Conservation (phyloP, 1,140 invertebrate species). For the Heliconius hewitsoni region DNA sequence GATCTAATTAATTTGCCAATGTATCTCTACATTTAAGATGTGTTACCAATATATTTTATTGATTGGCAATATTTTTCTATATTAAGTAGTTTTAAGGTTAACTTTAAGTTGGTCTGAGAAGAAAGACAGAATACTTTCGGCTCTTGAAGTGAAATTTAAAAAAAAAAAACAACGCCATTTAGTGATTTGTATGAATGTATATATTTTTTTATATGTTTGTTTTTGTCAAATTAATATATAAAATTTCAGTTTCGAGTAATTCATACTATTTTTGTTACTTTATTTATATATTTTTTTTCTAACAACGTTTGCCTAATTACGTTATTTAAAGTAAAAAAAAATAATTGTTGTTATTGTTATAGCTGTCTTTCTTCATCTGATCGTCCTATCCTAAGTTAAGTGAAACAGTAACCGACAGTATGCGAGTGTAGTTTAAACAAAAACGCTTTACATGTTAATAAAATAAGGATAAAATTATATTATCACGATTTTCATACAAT, state of each 20-base stretch:
- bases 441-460: slow-evolving; percentile 47
- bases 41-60: slow-evolving; percentile 61
- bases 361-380: slow-evolving; percentile 45
- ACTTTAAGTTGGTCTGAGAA: slow-evolving; percentile 38
- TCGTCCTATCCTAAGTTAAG: slow-evolving; percentile 33
- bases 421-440: slow-evolving; percentile 41
- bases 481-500: slow-evolving; percentile 26
- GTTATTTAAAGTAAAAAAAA: background rate
- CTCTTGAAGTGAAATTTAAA: background rate
- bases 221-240: background rate
- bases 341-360: background rate
- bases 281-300: background rate
- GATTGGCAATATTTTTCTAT: slow-evolving; percentile 64
- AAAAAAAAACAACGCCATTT: background rate
- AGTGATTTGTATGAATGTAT: background rate
- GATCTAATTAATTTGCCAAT: slow-evolving; percentile 61
- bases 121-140: slow-evolving; percentile 41
- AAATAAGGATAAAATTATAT: slow-evolving; percentile 28
- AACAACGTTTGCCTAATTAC: too few species aligned
- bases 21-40: slow-evolving; percentile 54
- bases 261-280: background rate
- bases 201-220: background rate
- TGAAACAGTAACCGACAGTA: slow-evolving; percentile 31
- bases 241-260: background rate
- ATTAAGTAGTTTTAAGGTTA: slow-evolving; percentile 56